Conservation (phyloP, 2,888 invertebrate genomes). For the Brachynemurus nebulosus region DNA sequence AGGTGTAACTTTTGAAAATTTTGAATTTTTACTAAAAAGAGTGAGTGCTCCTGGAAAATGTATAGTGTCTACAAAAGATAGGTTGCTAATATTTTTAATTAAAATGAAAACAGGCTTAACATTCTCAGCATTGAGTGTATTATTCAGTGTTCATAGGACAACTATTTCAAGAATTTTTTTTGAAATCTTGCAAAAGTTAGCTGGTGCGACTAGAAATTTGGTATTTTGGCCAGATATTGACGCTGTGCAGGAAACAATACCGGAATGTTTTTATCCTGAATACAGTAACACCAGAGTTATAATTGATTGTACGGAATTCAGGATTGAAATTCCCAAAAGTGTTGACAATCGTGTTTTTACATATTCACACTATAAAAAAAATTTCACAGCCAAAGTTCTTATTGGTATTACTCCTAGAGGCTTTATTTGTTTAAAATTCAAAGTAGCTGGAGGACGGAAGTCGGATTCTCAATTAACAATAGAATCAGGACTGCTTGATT, state of each 20-base stretch:
- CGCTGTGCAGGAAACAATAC: conserved; percentile 9
- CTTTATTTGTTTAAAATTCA: conserved; percentile 14
- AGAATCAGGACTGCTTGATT: conserved; percentile 11
- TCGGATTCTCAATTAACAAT: conserved; percentile 15
- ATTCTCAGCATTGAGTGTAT: conserved; percentile 14
- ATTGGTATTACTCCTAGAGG: conserved; percentile 16
- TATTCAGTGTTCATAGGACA: conserved; percentile 15
- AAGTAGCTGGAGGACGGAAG: conserved; percentile 14
- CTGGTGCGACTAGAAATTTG: conserved; percentile 12
- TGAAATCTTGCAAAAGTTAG: conserved; percentile 10
- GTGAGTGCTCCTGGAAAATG: conserved; percentile 1
- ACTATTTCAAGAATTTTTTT: conserved; percentile 17
- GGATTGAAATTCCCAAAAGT: conserved; percentile 10
- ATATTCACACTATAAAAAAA: conserved; percentile 14
- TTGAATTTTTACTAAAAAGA: conserved; percentile 16
- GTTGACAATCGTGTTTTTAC: conserved; percentile 5
- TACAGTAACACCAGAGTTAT: conserved; percentile 10
- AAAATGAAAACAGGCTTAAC: conserved; percentile 15
- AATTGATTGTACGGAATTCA: conserved; percentile 11
- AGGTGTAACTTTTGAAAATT: conserved; percentile 15
- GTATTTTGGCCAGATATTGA: conserved; percentile 7
- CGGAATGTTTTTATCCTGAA: too few species aligned
- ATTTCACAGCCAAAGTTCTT: conserved; percentile 15
- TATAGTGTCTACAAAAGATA: conserved; percentile 7
- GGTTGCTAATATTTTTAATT: conserved; percentile 14